Conservation (phyloP, 1,140 invertebrate genomes). For the Drosophila kanapiae region DNA sequence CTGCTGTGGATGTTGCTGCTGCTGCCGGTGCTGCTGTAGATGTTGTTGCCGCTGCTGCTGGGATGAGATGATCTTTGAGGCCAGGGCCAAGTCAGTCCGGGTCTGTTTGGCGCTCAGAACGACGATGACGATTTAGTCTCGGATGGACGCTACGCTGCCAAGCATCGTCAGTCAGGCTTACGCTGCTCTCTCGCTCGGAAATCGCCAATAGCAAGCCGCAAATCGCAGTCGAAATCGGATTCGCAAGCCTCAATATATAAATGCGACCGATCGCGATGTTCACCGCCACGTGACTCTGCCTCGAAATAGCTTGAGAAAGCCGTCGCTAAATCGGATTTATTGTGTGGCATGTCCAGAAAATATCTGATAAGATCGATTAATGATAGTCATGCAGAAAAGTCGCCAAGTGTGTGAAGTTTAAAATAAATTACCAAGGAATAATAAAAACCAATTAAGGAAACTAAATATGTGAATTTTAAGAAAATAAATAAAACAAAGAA, state of each 20-base stretch:
- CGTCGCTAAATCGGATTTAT: conserved; percentile 54
- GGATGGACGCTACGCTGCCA: conserved; percentile 77
- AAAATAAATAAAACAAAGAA: neutral
- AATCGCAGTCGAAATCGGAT: conserved; percentile 13
- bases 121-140: conserved; percentile 76
- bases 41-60: conserved; percentile 24
- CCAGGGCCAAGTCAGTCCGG: conserved; percentile 73
- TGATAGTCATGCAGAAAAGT: neutral
- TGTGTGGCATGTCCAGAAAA: conserved; percentile 20
- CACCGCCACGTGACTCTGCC: conserved; percentile 60
- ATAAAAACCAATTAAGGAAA: neutral
- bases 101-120: conserved; percentile 74
- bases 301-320: conserved; percentile 35
- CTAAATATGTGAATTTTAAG: conserved; percentile 15
- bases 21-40: conserved; percentile 31
- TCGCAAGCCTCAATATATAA: conserved; percentile 16
- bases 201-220: neutral
- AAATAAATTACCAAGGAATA: neutral
- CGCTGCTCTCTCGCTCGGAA: conserved; percentile 47
- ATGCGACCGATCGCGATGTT: conserved; percentile 45
- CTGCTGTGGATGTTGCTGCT: conserved; percentile 16
- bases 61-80: conserved; percentile 72
- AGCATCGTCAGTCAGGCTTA: conserved; percentile 73
- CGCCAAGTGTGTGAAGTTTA: conserved; percentile 24
- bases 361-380: conserved; percentile 14